Evolutionary conservation across 2,113 vertebrate species (phyloP), one percentile per base, ranked within the genome.

Genomic region (Campylomormyrus tamandua): DNA sequence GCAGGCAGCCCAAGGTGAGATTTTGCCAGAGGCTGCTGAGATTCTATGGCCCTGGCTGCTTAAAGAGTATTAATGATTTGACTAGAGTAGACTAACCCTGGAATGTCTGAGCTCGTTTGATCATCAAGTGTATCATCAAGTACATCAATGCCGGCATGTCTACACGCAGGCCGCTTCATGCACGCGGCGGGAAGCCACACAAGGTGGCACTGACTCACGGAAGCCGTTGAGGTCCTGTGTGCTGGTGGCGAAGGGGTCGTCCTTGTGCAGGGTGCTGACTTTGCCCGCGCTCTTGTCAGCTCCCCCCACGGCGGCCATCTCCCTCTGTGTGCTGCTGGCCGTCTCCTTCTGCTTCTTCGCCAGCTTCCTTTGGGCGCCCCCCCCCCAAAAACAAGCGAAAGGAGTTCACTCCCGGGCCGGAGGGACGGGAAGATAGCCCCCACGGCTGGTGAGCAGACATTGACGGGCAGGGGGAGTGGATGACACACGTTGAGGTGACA

Each of bases 331-430:
- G 95, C 97, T 98, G 94, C 97, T 98, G 92, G 97, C 97, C 0
- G 98, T 98, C 95, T 99, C 98, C 95, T 99, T 99, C 96, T 99
- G 98, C 95, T 99, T 99, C 95, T 99, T 99, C 46, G 98, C 98
- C 95, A 99, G 94, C 95, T 99, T 99, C 96, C 98, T 99, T 96
- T 92, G 96, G 92, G 92, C 92, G 92, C 39, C 94, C 62, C 62
- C 62, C 62, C 94, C 93, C 94, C 95, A 96, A 94, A 96, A 92
- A 94, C 93, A 94, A 94, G 94, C 93, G 88, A 93, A 92, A 95
- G 90, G 95, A 93, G 91, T 90, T 93, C 88, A 92, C 89, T 92
- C 87, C 5, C 91, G 42, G 89, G 77, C 90, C 90, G 88, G 92
- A 3, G n/a, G 31, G 27, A 4, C 89, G 10, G 89, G 77, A 91